Base-by-base conservation (phyloP, 2,113 vertebrate genomes). In the Otus sunia region DNA sequence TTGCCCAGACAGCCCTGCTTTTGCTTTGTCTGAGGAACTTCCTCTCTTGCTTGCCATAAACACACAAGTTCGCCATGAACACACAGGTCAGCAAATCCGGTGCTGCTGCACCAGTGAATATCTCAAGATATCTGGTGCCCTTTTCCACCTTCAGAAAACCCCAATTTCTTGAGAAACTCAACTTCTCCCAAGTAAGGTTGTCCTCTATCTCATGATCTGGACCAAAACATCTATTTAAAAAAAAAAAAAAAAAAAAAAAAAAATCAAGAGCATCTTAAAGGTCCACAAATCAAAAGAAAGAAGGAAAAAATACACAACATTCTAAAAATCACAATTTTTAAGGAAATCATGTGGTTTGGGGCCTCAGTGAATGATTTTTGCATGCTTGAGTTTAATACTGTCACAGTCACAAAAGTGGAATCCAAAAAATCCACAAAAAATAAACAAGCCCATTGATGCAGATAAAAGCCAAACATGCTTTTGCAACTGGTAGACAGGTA, bases 21-120 rank as follows among this genome's bases (percentile, higher is more conserved):
- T 66, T 86, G 39, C 75, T 92, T 73, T 81, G 79, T 91, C 86
- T 94, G 63, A 80, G 55, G 53, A 94, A 76, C 86, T 91, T 94
- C 91, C 94, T 92, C 88, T 92, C 88, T 62, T 0, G 1, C 64
- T 85, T 34, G 32, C 92, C 72, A 58, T 67, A 66, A 95, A 77
- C 62, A 62, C 3, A 0, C 27, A 29, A 56, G 45, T 32, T 83
- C 2, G 1, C 63, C 83, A 45, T 9, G 22, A 84, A 79, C 0
- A 4, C 36, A 29, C 45, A 64, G 63, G 55, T 68, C 71, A 90
- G 83, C 88, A 91, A 80, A 91, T 58, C 45, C 5, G 1, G 56
- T 27, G 20, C 39, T 88, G 43, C 58, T 43, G 36, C 23, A 34
- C 14, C 0, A 0, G 34, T 50, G 58, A 69, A 59, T 36, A 4